These are phyloP conservation scores for Ibycter americanus DNA, from an alignment of 2,797 vertebrate genomes.

Conservation along the genomic window DNA sequence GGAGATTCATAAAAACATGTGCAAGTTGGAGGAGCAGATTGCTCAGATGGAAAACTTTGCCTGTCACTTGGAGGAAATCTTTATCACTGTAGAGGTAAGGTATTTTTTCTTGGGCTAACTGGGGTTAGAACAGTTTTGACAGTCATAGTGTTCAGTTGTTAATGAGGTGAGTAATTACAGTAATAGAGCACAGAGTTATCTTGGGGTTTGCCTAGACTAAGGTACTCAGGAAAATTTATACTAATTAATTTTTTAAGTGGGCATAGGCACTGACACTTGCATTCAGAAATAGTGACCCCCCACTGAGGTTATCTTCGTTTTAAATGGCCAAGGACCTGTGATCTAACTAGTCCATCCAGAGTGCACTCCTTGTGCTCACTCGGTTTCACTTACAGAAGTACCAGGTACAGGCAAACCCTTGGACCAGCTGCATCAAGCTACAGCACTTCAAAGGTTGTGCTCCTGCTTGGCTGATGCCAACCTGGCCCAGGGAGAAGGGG, in stretches of 20 bases:
- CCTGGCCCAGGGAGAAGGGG: neutral
- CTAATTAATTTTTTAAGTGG: neutral
- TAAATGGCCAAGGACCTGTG: neutral
- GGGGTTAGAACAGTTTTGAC: neutral
- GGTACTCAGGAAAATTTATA: neutral
- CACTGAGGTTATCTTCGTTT: neutral
- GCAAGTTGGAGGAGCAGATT: constrained; percentile 86
- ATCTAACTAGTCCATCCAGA: neutral
- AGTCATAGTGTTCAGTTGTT: neutral
- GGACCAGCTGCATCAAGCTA: neutral
- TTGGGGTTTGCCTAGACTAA: neutral
- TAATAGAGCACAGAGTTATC: neutral
- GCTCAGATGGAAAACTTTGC: constrained; percentile 92
- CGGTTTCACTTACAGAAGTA: neutral
- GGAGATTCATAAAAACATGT: constrained; percentile 80
- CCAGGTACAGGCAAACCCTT: neutral
- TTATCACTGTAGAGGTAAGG: constrained; percentile 94
- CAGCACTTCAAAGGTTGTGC: neutral
- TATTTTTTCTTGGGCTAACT: neutral
- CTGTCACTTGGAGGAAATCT: constrained; percentile 95
- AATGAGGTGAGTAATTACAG: neutral
- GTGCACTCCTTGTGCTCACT: neutral
- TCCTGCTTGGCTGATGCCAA: fast-evolving
- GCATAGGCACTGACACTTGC: neutral
- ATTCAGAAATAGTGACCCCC: neutral